Conservation (phyloP, 53 echinoderm and acorn worm genomes). For the Henricia sp. region DNA sequence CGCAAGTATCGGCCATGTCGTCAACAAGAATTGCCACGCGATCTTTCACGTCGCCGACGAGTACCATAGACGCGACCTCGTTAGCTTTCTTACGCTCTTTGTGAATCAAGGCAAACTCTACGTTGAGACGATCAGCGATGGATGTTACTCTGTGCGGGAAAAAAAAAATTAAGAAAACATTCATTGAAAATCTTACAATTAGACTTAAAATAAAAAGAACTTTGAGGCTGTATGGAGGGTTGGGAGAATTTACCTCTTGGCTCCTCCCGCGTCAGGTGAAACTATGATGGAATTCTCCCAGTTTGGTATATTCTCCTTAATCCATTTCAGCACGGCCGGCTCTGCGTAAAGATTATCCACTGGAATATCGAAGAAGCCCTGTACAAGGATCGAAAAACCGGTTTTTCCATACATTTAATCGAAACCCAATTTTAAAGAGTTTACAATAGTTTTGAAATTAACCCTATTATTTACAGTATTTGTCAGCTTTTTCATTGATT, state of each 20-base stretch:
- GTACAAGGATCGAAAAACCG: neutral
- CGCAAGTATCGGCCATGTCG: conserved; percentile 99
- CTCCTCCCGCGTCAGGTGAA: conserved; percentile 96
- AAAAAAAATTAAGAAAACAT: neutral
- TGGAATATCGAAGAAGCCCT: conserved; percentile 99
- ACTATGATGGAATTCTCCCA: conserved; percentile 96
- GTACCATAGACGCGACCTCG: conserved; percentile 94
- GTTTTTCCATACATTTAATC: neutral
- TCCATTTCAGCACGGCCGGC: conserved; percentile 98
- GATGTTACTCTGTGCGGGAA: conserved; percentile 83
- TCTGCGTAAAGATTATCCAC: conserved; percentile 98
- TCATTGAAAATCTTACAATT: neutral
- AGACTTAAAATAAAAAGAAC: neutral
- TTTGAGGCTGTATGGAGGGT: conserved; percentile 53
- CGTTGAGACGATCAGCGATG: conserved; percentile 93
- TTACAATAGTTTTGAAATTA: neutral
- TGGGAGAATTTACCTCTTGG: conserved; percentile 80
- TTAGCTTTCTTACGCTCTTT: conserved; percentile 98
- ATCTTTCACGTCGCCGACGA: conserved; percentile 97
- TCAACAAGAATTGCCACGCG: conserved; percentile 93
- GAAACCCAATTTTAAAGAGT: no score
- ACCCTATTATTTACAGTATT: neutral
- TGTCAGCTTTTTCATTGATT: no score
- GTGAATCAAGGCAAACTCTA: conserved; percentile 98
- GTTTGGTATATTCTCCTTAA: conserved; percentile 90